phyloP scores from a whole-genome alignment of 2,888 invertebrate genomes.

The Pachymerium ferrugineum region DNA sequence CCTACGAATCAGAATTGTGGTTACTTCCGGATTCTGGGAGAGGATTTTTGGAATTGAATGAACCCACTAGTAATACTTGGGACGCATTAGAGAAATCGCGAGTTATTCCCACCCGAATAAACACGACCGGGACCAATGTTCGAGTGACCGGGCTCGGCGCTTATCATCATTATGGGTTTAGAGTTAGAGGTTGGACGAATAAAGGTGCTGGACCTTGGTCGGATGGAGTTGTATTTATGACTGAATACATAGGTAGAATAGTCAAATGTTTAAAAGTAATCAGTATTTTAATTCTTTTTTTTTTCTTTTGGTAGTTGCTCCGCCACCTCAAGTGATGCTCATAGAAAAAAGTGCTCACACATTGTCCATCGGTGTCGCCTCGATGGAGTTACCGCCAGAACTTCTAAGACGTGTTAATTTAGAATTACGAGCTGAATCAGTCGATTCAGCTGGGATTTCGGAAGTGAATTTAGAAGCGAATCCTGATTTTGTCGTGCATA shows the following conservation, averaged over 20 bases:
- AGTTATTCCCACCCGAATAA: not conserved
- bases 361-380: not conserved
- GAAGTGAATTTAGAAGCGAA: not conserved
- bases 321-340: not conserved
- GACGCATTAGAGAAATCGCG: not conserved
- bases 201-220: conserved; percentile 1
- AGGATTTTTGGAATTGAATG: not conserved
- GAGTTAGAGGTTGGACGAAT: not conserved
- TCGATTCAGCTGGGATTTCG: not conserved
- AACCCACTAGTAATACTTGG: not conserved
- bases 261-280: not conserved
- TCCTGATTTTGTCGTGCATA: not conserved
- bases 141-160: not conserved
- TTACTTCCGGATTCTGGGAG: not conserved
- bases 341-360: conserved; percentile 7
- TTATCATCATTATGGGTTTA: not conserved
- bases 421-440: not conserved
- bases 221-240: not conserved
- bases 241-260: not conserved
- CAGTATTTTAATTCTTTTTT: not conserved
- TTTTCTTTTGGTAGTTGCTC: not conserved
- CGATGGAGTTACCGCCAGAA: not conserved
- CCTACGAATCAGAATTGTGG: not conserved
- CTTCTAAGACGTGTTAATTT: not conserved
- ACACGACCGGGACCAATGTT: not conserved